Evolutionary conservation across 2,113 vertebrate genomes (phyloP), one percentile per base, ranked within the genome.

Genomic region (Condylura cristata): DNA sequence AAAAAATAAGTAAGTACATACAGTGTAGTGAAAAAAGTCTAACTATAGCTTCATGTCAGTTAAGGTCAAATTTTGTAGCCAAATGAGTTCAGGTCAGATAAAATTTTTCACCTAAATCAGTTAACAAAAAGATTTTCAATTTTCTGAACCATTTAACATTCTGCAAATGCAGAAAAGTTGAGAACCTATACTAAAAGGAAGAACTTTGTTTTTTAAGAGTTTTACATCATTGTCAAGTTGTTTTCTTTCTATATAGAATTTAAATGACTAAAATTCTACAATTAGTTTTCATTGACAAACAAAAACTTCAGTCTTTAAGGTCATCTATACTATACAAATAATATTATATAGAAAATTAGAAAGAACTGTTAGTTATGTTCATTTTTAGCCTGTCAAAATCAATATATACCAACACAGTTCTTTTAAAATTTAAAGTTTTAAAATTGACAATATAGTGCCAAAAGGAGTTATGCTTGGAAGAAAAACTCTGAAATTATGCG

Each of bases 191-290:
- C 0, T 37, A 41, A 84, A 91, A 90, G 11, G 34, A 48, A 24
- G n/a, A 63, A 65, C 11, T 75, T 79, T n/a, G 48, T 34, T 89
- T 95, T 95, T 90, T 34, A 91, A 80, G 34, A 88, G 18, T 24
- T 93, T 87, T 85, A 89, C 4, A 26, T 63, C 56, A 11, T 63
- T 48, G 8, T 37, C 61, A 7, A 85, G 28, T 71, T 46, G 65
- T 93, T 93, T 86, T 83, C 74, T 83, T 74, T 83, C 78, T 60
- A 68, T 56, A 82, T 0, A 41, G 70, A 72, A 86, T 88, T 61
- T 74, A 51, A 82, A 48, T 61, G n/a, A 82, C 16, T 89, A 2
- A 79, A 91, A 89, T 61, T 2, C 51, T 80, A 0, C 70, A 39
- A 51, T 83, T 87, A 68, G 83, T 37, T 60, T 79, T 48, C 26